Base-by-base conservation (phyloP, 2,888 invertebrate species). In the Rhynchonema sp. region DNA sequence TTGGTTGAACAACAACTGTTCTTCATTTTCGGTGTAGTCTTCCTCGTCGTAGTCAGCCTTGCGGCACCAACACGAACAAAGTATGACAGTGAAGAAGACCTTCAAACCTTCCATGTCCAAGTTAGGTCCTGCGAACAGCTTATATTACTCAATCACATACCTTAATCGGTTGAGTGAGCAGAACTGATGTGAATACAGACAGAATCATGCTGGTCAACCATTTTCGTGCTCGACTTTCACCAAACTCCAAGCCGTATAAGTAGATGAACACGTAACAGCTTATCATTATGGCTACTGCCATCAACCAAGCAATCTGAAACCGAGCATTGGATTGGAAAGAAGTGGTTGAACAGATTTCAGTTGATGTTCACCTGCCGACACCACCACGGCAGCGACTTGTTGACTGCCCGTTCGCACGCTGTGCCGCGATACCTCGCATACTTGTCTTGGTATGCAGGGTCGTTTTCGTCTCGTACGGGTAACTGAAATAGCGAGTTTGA, bases 151-250 rank as follows among this genome's bases (percentile, higher is more conserved):
- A 54, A 27, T 17, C 6, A 22, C 26, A 61, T 62, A 77, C 76
- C 72, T 78, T 76, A 49, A 78, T 68, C 1, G 78, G 78, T 63
- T 79, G 76, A 9, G 77, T 77, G 26, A 79, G 62, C 63, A 78
- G 72, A 2, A 78, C 69, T 0, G 77, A 76, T 17, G 73, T 70
- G 59, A 77, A 69, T 68, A 78, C 75, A 1, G 77, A 74, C 1
- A 77, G 66, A 52, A 78, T 58, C 68, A 78, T 71, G 2, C 78
- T 75, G 0, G 76, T 72, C 20, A 78, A 72, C 78, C 78, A 78
- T 64, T 77, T 74, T 58, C 72, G 71, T 52, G 74, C 73, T 62
- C 75, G 76, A 2, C 69, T 70, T 62, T 78, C 76, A n/a, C 75
- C 75, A 66, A 78, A 78, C 65, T 66, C 66, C 58, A 79, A 73